phyloP scores from a whole-genome alignment of 2,888 invertebrate genomes.

The Phyllotreta striolata region DNA sequence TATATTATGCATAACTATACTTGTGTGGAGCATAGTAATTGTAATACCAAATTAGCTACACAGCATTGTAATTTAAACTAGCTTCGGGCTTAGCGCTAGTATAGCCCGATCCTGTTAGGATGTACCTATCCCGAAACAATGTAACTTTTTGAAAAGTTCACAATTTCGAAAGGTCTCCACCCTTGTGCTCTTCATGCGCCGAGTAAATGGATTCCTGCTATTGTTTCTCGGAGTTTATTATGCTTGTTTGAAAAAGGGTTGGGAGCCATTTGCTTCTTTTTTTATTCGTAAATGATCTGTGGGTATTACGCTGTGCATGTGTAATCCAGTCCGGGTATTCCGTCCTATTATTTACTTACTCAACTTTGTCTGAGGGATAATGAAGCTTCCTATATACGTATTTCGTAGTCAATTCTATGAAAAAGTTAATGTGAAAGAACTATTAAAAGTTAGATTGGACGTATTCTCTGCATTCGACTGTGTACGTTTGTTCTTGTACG shows the following conservation, averaged over 20 bases:
- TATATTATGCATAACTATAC: too few relatives aligned
- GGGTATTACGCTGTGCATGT: slow-evolving; percentile 17
- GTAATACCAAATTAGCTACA: neutral
- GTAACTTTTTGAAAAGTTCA: slow-evolving; percentile 26
- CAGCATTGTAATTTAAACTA: neutral
- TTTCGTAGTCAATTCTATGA: too few relatives aligned
- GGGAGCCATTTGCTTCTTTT: slow-evolving; percentile 13
- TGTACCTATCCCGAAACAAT: slow-evolving; percentile 18
- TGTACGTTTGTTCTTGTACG: too few relatives aligned
- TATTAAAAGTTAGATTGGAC: too few relatives aligned
- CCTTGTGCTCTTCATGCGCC: slow-evolving; percentile 16
- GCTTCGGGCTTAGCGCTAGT: neutral
- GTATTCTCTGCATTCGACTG: too few relatives aligned
- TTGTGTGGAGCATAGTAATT: neutral
- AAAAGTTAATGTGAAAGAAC: too few relatives aligned
- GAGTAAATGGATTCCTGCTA: slow-evolving; percentile 25
- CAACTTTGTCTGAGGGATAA: slow-evolving; percentile 2
- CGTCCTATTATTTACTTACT: slow-evolving; percentile 16
- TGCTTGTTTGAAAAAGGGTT: slow-evolving; percentile 22
- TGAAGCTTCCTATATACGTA: neutral
- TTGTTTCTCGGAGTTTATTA: slow-evolving; percentile 25
- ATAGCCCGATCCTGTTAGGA: slow-evolving; percentile 9
- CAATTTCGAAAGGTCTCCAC: slow-evolving; percentile 30
- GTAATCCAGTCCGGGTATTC: slow-evolving; percentile 13
- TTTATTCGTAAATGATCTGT: slow-evolving; percentile 22